Base-by-base conservation (phyloP, 2,113 vertebrate species). In the Formicarius rufipectus region DNA sequence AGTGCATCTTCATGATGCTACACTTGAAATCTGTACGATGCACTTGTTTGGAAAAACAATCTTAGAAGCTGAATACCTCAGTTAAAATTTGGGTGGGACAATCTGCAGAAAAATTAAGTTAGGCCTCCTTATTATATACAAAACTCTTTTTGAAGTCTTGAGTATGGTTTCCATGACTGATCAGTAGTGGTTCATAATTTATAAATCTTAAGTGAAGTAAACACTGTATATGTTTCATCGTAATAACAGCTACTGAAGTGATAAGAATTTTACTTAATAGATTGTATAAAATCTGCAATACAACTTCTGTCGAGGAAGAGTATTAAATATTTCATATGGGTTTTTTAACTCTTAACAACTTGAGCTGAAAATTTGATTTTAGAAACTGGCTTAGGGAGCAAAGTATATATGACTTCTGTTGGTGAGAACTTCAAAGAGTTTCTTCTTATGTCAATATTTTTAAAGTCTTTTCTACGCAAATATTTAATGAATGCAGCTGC, bases 401-500 rank as follows among this genome's bases (percentile, higher is more conserved):
- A n/a, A n/a, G n/a, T n/a, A n/a, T n/a, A n/a, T n/a, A n/a, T n/a
- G n/a, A n/a, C 30, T 58, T 84, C 10, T 27, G 0, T 44, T 84
- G 52, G 28, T 92, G 52, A 94, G 84, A 96, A 91, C 69, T 72
- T 91, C 24, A 22, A 79, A 37, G 22, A 59, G 12, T 31, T 89
- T 89, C 53, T 95, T 55, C 77, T 91, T 89, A 40, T 68, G 84
- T 90, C 76, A 92, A 66, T 93, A 87, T 94, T 95, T 89, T 76
- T 16, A 4, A 93, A 89, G 33, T 52, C 18, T 84, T 92, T 95
- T 91, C 73, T 78, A 13, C 74, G 68, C 91, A 96, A 95, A 89
- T 95, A 95, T 94, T 95, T 94, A 49, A 93, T 56, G 80, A 91
- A 87, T 91, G 77, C 80, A 45, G 37, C 73, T 92, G 77, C 87